Evolutionary conservation across 92 coral and sea anemone species (phyloP).

Genomic region (Zoanthus gigantus): DNA sequence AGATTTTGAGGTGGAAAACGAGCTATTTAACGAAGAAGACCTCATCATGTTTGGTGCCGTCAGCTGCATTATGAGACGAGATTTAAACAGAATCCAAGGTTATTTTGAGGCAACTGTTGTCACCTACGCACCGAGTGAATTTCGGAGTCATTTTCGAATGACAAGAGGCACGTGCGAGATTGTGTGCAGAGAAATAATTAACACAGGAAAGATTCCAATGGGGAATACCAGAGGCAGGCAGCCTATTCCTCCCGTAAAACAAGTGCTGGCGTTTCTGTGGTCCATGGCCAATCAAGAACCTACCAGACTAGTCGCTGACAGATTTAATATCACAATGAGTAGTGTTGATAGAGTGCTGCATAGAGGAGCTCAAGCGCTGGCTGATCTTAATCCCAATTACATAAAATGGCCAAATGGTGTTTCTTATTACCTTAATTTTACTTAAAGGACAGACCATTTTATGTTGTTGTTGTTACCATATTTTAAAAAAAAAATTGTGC

Average conservation of each 20-base stretch:
- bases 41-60: constrained; percentile 43
- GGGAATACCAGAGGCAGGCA: constrained; percentile 39
- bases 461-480: too few relatives aligned
- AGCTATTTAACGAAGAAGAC: constrained; percentile 36
- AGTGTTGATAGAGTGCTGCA: constrained; percentile 58
- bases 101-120: constrained; percentile 46
- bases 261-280: constrained; percentile 61
- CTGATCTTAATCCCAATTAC: too few relatives aligned
- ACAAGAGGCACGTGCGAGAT: constrained; percentile 47
- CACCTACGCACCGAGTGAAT: constrained; percentile 46
- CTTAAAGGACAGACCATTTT: too few relatives aligned
- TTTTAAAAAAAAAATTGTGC: too few relatives aligned
- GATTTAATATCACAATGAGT: constrained; percentile 65
- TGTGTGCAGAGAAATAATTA: constrained; percentile 48
- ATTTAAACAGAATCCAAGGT: constrained; percentile 49
- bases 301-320: constrained; percentile 53
- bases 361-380: constrained; percentile 60
- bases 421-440: too few relatives aligned
- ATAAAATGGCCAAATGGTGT: too few relatives aligned
- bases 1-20: constrained; percentile 51
- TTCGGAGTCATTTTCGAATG: constrained; percentile 60
- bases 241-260: constrained; percentile 49
- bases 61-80: constrained; percentile 51
- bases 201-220: constrained; percentile 54
- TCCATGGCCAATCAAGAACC: constrained; percentile 59